These are phyloP conservation scores for Patella vulgata DNA, from an alignment of 1,140 invertebrate species.

Conservation along the genomic window DNA sequence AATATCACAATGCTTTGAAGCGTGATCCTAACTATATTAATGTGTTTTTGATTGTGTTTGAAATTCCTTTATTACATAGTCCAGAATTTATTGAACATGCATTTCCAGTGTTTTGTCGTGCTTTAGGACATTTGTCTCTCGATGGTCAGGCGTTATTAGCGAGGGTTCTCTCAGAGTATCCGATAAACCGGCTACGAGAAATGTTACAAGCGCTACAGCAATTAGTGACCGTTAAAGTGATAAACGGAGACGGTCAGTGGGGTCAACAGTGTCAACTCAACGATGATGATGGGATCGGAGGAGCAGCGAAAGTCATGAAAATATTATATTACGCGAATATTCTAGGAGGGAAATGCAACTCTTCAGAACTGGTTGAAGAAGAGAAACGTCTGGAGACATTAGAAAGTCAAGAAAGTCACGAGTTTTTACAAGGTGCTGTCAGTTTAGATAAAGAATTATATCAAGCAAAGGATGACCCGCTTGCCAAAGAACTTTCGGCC, in stretches of 20 bases:
- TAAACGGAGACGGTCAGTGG: conserved; percentile 72
- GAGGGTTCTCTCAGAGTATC: conserved; percentile 80
- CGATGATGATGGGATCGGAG: conserved; percentile 84
- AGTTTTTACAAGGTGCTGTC: conserved; percentile 59
- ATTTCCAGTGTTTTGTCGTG: conserved; percentile 83
- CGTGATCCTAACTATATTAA: conserved; percentile 73
- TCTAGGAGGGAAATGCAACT: conserved; percentile 82
- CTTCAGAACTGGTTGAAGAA: conserved; percentile 67
- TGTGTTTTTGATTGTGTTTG: conserved; percentile 87
- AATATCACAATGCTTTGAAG: conserved; percentile 70
- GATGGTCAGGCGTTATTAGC: conserved; percentile 84
- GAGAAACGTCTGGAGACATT: conserved; percentile 54
- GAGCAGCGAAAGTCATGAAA: conserved; percentile 73
- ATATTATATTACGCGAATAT: conserved; percentile 92
- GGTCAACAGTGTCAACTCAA: conserved; percentile 81
- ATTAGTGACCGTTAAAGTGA: conserved; percentile 81
- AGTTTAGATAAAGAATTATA: conserved; percentile 55
- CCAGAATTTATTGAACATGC: conserved; percentile 85
- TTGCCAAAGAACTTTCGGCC: conserved; percentile 74
- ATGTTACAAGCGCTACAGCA: conserved; percentile 87
- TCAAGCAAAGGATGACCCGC: conserved; percentile 64
- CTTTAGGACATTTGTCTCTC: conserved; percentile 77
- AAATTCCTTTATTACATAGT: conserved; percentile 83
- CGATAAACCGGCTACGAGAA: conserved; percentile 75
- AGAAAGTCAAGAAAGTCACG: conserved; percentile 54